These are phyloP conservation scores for Eurystomus gularis DNA, from an alignment of 2,113 vertebrate genomes.

Conservation along the genomic window DNA sequence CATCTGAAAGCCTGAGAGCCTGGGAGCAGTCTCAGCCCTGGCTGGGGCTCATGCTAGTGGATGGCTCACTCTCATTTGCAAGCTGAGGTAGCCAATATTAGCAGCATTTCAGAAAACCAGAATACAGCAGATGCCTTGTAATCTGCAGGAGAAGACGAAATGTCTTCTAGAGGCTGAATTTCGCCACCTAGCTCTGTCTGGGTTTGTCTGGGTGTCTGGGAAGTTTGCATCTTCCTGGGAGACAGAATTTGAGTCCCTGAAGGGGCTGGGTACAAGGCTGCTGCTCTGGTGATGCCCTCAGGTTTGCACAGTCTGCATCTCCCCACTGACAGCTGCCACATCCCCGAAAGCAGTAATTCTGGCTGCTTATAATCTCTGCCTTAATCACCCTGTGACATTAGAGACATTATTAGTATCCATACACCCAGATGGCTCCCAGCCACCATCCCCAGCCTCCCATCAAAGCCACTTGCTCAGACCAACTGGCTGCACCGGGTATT, in stretches of 20 bases:
- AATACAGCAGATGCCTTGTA: not conserved
- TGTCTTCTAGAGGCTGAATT: not conserved
- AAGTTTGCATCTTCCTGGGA: not conserved
- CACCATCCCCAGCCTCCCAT: accelerated
- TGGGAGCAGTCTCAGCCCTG: not conserved
- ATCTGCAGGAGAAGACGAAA: not conserved
- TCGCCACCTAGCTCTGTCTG: not conserved
- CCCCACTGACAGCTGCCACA: not conserved
- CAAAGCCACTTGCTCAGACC: not conserved
- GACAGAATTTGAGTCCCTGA: not conserved
- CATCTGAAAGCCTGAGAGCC: not conserved
- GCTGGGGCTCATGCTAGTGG: not conserved
- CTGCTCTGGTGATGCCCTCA: not conserved
- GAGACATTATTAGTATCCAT: not conserved
- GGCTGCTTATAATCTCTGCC: not conserved
- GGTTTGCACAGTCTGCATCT: not conserved
- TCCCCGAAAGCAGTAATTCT: not conserved
- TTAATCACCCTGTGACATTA: not conserved
- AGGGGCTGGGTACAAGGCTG: accelerated
- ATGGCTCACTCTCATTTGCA: not conserved
- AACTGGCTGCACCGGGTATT: not conserved
- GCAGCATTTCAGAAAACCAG: not conserved
- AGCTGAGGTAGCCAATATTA: not conserved
- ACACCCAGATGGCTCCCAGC: conserved; percentile 29
- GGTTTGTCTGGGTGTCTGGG: too few species aligned